Percentiles rank a stretch among this genome's conserved stretches.
Evolutionary conservation across 2,888 invertebrate species (phyloP).

Genomic region (Troilus luridus): DNA sequence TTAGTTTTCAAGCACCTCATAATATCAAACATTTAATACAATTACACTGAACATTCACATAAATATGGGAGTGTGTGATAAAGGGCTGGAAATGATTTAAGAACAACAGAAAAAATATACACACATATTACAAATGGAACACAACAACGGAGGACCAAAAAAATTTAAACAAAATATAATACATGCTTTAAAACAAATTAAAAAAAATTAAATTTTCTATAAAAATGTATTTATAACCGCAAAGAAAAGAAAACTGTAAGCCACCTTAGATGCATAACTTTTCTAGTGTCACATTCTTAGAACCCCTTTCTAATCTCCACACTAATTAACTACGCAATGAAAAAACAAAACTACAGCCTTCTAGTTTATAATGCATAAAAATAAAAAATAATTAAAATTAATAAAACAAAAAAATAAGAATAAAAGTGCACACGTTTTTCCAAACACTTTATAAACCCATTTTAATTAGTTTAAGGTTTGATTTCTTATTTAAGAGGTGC

Average conservation of each 20-base stretch:
- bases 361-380: constrained; percentile 45
- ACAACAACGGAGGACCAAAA: constrained; percentile 22
- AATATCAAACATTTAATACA: constrained; percentile 34
- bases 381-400: constrained; percentile 20
- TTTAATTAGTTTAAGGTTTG: background rate
- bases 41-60: constrained; percentile 41
- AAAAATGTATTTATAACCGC: constrained; percentile 41
- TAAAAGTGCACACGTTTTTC: constrained; percentile 17
- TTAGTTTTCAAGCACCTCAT: constrained; percentile 31
- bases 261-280: constrained; percentile 60
- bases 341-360: constrained; percentile 52
- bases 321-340: constrained; percentile 50
- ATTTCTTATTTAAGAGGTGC: constrained; percentile 42
- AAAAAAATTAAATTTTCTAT: constrained; percentile 35
- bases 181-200: constrained; percentile 30
- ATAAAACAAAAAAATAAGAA: constrained; percentile 1
- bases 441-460: background rate
- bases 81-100: background rate
- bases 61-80: constrained; percentile 6
- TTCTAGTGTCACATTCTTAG: constrained; percentile 58
- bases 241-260: constrained; percentile 40
- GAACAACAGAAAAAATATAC: constrained; percentile 19
- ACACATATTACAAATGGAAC: constrained; percentile 36
- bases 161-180: constrained; percentile 36
- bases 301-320: constrained; percentile 52